Base-by-base conservation (phyloP, 2,888 invertebrate genomes). In the Drosophila crucigera region DNA sequence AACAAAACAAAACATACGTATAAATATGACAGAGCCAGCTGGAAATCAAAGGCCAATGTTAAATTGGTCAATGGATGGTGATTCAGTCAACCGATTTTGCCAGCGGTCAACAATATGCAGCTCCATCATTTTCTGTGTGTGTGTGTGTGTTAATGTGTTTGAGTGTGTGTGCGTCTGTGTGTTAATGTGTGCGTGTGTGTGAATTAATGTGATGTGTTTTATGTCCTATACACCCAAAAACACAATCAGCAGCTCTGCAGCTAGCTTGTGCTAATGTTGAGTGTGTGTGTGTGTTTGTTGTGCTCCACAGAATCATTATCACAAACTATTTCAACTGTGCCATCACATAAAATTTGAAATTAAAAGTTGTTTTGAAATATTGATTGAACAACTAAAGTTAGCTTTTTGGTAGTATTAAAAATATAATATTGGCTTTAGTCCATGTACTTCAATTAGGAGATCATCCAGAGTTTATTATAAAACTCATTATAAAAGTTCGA, bases 101-200 rank as follows among this genome's bases (percentile, higher is more conserved):
- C 60, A 49, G 77, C 39, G 78, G 80, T 76, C 78, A 79, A 76
- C 71, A 70, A 69, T 68, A 55, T 70, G 68, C 68, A 49, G 49
- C 52, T 52, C 67, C 65, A 76, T 54, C 59, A 64, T 53, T 56
- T 33, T 49, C 30, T 37, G 19, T 19, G 14, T 25, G 6, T 56
- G 50, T 56, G 50, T 58, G 52, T 43, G 28, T 4, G 14, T 35
- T 35, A 35, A 35, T 19, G 14, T 28, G 9, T 22, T 10, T 58
- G 52, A 37, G 28, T 41, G 54, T 28, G 37, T 41, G 33, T 47
- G n/a, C n/a, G n/a, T n/a, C n/a, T n/a, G 22, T 39, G 28, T 31
- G 53, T 47, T 33, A 47, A 47, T 47, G 22, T 47, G 22, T 47
- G 16, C 1, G 47, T 47, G 47, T 33, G 33, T 54, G 30, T 59